phyloP scores from a whole-genome alignment of 2,113 vertebrate species.

The Phalacrocorax pelagicus region DNA sequence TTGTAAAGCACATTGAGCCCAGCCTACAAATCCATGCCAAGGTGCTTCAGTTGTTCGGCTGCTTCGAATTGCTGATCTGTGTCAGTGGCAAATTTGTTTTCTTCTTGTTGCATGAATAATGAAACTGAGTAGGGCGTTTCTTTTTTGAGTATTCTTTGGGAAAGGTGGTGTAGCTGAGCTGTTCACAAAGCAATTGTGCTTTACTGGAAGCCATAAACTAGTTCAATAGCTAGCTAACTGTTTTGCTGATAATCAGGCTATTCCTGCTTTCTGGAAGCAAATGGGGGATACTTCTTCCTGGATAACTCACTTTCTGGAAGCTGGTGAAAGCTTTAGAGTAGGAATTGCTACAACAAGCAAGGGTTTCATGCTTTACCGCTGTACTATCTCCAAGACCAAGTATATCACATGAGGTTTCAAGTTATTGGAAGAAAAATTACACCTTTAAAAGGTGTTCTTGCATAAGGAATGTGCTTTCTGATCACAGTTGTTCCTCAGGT shows the following conservation, averaged over 20 bases:
- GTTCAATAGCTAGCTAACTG: not conserved
- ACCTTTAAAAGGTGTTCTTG: not conserved
- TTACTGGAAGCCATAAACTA: slow-evolving; percentile 34
- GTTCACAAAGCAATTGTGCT: slow-evolving; percentile 14
- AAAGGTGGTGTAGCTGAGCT: not conserved
- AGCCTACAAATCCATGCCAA: not conserved
- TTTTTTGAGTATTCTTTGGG: not conserved
- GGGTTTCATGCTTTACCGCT: not conserved
- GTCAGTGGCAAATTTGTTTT: not conserved
- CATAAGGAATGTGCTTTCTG: not conserved
- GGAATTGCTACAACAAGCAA: not conserved
- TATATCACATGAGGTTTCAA: not conserved
- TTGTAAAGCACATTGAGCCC: not conserved
- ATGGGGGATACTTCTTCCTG: not conserved
- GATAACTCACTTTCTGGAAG: not conserved
- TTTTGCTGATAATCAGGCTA: not conserved
- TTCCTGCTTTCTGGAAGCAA: not conserved
- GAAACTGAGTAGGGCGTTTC: not conserved
- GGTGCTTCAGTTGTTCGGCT: not conserved
- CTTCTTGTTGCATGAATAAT: not conserved
- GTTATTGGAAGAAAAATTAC: not conserved
- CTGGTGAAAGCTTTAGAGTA: not conserved
- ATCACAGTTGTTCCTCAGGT: not conserved
- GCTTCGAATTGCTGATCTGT: not conserved
- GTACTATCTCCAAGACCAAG: not conserved